These are phyloP conservation scores for Asobara japonica DNA, from an alignment of 1,140 invertebrate species.

Conservation along the genomic window DNA sequence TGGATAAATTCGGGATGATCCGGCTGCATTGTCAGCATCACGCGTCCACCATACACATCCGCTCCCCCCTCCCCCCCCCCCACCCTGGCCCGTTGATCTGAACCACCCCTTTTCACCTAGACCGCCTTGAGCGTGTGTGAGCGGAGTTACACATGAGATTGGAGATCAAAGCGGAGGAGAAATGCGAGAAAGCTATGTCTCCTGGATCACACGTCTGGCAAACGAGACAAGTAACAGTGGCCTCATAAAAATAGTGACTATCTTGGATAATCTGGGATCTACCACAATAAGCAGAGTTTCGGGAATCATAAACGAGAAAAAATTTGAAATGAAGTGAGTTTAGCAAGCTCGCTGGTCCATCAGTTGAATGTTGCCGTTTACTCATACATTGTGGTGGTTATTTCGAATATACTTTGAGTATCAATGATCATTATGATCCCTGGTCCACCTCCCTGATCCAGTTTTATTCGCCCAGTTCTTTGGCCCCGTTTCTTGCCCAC, in stretches of 20 bases:
- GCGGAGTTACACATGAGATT: background rate
- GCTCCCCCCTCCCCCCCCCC: background rate
- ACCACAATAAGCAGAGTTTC: background rate
- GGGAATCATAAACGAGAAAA: background rate
- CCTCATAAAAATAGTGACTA: background rate
- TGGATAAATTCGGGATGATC: constrained; percentile 36
- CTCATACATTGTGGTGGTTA: no score
- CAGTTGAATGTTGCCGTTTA: no score
- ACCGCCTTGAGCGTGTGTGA: background rate
- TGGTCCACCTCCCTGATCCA: no score
- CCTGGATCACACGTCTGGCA: background rate
- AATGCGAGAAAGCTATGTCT: background rate
- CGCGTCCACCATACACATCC: constrained; percentile 15
- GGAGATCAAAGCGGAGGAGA: background rate
- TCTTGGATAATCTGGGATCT: no score
- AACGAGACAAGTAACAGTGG: background rate
- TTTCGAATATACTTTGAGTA: no score
- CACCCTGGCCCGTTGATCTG: background rate
- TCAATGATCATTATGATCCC: no score
- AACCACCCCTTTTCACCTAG: background rate
- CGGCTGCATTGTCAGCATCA: constrained; percentile 29
- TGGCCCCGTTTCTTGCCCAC: no score
- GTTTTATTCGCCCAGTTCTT: no score
- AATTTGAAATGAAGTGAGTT: no score
- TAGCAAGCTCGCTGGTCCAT: no score